Evolutionary conservation across 2,113 vertebrate species (phyloP), one percentile per base, ranked within the genome.

Genomic region (Cettia cetti): DNA sequence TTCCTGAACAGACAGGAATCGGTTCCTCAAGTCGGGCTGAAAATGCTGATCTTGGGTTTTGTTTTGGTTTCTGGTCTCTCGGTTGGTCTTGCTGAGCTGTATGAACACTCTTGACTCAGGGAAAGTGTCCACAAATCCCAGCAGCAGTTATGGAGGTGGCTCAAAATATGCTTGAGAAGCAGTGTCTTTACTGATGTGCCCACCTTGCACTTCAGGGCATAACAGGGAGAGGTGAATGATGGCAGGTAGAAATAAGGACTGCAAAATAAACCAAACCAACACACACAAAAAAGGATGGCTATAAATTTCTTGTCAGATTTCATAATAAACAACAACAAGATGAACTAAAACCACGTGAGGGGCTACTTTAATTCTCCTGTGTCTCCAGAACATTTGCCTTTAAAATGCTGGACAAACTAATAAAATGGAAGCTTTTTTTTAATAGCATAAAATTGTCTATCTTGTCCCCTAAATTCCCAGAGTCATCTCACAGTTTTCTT

Each of bases 131-230:
- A 27, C 7, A 6, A 57, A 87, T 61, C 40, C 9, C 37, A 40
- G 60, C 21, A 85, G n/a, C 64, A 65, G 1, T 77, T 47, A 39
- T 0, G 1, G 68, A 63, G 19, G 26, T 63, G 49, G 26, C 24
- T 18, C 1, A 8, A 70, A 60, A 35, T 0, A 0, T 39, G 20
- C 64, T 45, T n/a, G 56, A 82, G 61, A 79, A 76, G 69, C 23
- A 60, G 6, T 4, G 11, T 40, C 24, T 59, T 10, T 52, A 18
- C 28, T 69, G 33, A 27, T 0, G 0, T 75, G 13, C 47, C 39
- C 16, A 37, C 16, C 11, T 68, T 77, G 21, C 40, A 10, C 30
- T 64, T 71, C 30, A 50, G 57, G 70, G 23, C 33, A 21, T 39
- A n/a, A 10, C 10, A 65, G 20, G 40, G 31, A 64, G 35, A 47